Percentiles rank a stretch among this genome's conserved stretches.
Evolutionary conservation across 1,140 invertebrate genomes (phyloP).

Genomic region (Drosophila guanche): DNA sequence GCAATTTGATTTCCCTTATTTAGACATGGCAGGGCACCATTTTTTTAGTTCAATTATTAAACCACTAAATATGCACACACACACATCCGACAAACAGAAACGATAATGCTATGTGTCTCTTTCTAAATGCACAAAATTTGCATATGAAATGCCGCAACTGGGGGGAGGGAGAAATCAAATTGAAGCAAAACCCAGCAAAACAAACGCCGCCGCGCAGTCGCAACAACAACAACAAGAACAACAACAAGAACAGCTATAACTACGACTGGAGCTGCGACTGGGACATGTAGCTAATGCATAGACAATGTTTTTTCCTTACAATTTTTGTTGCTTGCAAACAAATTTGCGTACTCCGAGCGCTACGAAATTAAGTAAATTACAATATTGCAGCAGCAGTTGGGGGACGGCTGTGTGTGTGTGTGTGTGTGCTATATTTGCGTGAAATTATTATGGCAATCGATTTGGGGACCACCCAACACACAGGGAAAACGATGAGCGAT

Average conservation of each 20-base stretch:
- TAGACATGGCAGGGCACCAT: no score
- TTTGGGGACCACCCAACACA: constrained; percentile 55
- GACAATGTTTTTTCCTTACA: constrained; percentile 58
- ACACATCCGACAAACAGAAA: constrained; percentile 27
- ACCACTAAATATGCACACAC: constrained; percentile 29
- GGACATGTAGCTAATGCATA: constrained; percentile 69
- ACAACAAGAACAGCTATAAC: constrained; percentile 24
- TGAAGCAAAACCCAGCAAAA: constrained; percentile 41
- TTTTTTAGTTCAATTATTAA: constrained; percentile 27
- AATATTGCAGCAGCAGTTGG: constrained; percentile 48
- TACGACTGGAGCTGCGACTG: not conserved
- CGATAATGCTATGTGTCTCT: constrained; percentile 52
- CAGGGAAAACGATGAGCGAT: constrained; percentile 18
- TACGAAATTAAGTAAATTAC: constrained; percentile 79
- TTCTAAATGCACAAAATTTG: constrained; percentile 66
- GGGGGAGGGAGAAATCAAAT: not conserved
- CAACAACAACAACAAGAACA: constrained; percentile 19
- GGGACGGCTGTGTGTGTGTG: not conserved
- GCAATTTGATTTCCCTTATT: no score
- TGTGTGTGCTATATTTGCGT: constrained; percentile 67
- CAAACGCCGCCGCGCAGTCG: constrained; percentile 75
- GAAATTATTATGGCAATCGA: constrained; percentile 80
- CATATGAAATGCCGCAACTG: constrained; percentile 72
- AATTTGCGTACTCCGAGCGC: constrained; percentile 75
- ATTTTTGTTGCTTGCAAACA: constrained; percentile 22